Evolutionary conservation across 2,797 vertebrate genomes (phyloP).

Genomic region (Pangasius sanitwongsei): DNA sequence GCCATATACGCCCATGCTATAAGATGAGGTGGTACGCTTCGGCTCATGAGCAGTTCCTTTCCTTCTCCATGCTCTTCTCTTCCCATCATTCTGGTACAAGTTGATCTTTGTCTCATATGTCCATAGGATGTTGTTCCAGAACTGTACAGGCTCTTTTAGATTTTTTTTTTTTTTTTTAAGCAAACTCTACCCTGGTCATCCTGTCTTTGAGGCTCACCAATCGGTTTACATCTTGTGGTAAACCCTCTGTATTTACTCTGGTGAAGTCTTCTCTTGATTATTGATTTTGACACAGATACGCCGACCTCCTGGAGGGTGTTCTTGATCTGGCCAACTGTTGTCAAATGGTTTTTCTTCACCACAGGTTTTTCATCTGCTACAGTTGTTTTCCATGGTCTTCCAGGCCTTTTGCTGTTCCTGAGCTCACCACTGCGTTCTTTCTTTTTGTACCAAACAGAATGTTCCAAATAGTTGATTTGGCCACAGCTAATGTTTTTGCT

Average conservation of each 20-base stretch:
- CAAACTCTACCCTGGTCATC: neutral
- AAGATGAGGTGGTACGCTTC: too few relatives aligned
- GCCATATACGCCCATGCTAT: neutral
- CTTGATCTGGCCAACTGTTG: neutral
- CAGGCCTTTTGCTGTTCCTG: neutral
- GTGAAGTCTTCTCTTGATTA: neutral
- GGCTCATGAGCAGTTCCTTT: neutral
- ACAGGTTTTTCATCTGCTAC: neutral
- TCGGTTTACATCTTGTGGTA: neutral
- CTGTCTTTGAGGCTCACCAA: neutral
- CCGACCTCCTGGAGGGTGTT: neutral
- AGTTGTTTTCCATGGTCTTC: neutral
- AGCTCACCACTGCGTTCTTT: neutral
- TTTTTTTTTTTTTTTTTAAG: neutral
- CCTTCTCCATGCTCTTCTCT: neutral
- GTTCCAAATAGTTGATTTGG: neutral
- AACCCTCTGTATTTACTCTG: neutral
- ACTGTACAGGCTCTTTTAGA: neutral
- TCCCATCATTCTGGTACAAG: neutral
- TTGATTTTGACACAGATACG: neutral
- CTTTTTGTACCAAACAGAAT: neutral
- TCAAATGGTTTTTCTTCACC: neutral
- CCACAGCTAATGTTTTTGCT: neutral
- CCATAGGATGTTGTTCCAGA: neutral
- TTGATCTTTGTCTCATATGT: too few relatives aligned